phyloP scores from a whole-genome alignment of 2,888 invertebrate species.

The Patella depressa region DNA sequence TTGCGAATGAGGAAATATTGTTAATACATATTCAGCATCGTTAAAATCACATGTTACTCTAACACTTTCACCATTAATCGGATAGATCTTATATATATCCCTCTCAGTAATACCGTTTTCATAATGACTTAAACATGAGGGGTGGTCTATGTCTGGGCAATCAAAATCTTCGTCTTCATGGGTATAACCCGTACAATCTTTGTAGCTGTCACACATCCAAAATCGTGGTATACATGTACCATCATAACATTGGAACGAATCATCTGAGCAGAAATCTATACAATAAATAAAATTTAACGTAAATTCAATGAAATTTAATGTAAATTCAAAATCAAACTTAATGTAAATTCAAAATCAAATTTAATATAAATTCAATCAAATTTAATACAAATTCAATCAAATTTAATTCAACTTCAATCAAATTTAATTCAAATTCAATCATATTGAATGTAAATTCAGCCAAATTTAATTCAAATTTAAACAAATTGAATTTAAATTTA shows the following conservation, averaged over 20 bases:
- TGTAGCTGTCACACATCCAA: constrained; percentile 13
- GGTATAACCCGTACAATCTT: constrained; percentile 13
- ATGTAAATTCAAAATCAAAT: too few relatives aligned
- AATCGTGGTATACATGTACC: constrained; percentile 11
- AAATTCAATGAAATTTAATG: too few relatives aligned
- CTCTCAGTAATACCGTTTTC: not conserved
- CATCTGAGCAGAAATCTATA: constrained; percentile 6
- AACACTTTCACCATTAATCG: not conserved
- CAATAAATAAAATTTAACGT: not conserved
- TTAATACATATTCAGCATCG: not conserved
- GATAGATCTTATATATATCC: not conserved
- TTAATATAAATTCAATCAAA: too few relatives aligned
- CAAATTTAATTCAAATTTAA: too few relatives aligned
- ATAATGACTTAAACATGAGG: constrained; percentile 10
- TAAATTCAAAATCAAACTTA: too few relatives aligned
- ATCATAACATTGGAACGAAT: constrained; percentile 22
- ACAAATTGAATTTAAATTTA: too few relatives aligned
- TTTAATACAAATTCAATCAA: too few relatives aligned
- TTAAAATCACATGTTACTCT: too few relatives aligned
- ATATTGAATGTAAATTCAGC: too few relatives aligned
- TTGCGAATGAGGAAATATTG: not conserved
- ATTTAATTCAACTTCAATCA: too few relatives aligned
- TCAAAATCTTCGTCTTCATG: constrained; percentile 8
- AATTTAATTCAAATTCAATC: too few relatives aligned
- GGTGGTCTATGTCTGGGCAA: not conserved